Evolutionary conservation across 2,113 vertebrate genomes (phyloP), one percentile per base, ranked within the genome.

Genomic region (Salvator merianae): DNA sequence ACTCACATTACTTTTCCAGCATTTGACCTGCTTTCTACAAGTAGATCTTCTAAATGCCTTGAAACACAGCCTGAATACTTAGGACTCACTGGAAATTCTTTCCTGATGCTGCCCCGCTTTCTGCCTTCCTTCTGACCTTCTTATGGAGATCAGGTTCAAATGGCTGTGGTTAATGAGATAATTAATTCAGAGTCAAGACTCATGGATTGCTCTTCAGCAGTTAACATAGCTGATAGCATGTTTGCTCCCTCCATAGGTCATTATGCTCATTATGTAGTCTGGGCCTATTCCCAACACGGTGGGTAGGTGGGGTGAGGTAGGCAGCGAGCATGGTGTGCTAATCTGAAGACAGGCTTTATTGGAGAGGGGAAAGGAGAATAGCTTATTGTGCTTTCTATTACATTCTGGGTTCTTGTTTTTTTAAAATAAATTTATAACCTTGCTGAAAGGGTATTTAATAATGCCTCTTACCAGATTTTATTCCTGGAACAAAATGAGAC

Each of bases 111-210:
- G 13, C 1, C 13, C 50, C 47, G 30, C 24, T 34, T 74, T 68
- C 43, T 75, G 78, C 1, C 22, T 81, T n/a, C 62, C 80, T 85
- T 22, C 4, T 73, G 28, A 7, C 65, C 38, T 89, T 84, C 75
- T 18, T 76, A 86, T 1, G 62, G 38, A 47, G 75, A 40, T 63
- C 90, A 78, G 83, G 34, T 78, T 71, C 83, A 84, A 78, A 78
- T 62, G 75, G 75, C 83, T 77, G 75, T 26, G 30, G 83, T 78
- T 84, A 84, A 84, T 84, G 75, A 77, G 74, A 84, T 84, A 78
- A 84, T 84, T 84, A 84, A 84, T 84, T 78, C 83, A 59, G 59
- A 70, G 83, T 70, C 75, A 43, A 78, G 75, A 20, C 75, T 84
- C 65, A 71, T 71, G 40, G 83, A 70, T 78, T 84, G 75, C 83